Evolutionary conservation across 2,113 vertebrate genomes (phyloP), one percentile per base, ranked within the genome.

Genomic region (Burhinus bistriatus): DNA sequence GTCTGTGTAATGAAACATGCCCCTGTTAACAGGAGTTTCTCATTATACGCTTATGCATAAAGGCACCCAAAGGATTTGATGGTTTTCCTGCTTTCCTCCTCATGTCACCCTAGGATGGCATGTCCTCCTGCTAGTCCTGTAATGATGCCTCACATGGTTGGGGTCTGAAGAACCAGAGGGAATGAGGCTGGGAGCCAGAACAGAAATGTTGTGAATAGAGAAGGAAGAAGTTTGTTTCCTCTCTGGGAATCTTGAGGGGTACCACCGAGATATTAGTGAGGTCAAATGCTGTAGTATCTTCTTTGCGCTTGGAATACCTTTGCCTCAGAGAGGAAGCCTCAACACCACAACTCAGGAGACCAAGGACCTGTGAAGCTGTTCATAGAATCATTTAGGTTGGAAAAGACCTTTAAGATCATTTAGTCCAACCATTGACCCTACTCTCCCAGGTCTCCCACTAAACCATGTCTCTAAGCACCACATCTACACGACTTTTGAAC

Each of bases 91-190:
- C 66, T 85, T 72, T 90, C 20, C 11, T 93, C 6, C 8, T 70
- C 51, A 6, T 21, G 29, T 72, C 42, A 85, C 23, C 20, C 15
- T 19, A 38, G 55, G 52, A 32, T 65, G 85, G 30, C 45, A 9
- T 15, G 20, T 58, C n/a, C 32, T 90, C 21, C 44, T 88, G 9
- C 26, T 58, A 5, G 45, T 44, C 44, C 51, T 11, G 1, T 83
- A 49, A 42, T 0, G 3, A 72, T 57, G 42, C 23, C 44, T 65
- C 0, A 0, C 9, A 6, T 83, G 58, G 30, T 3, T 85, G 64
- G 22, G 29, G 38, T 65, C 22, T 90, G 79, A 92, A 79, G 70
- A 12, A 87, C 75, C 87, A 62, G 29, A 36, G 40, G 3, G 20
- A 66, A 45, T 44, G 1, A 21, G 34, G 7, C 32, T 81, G 80